Base-by-base conservation (phyloP, 2,113 vertebrate genomes). In the Carassius carassius region DNA sequence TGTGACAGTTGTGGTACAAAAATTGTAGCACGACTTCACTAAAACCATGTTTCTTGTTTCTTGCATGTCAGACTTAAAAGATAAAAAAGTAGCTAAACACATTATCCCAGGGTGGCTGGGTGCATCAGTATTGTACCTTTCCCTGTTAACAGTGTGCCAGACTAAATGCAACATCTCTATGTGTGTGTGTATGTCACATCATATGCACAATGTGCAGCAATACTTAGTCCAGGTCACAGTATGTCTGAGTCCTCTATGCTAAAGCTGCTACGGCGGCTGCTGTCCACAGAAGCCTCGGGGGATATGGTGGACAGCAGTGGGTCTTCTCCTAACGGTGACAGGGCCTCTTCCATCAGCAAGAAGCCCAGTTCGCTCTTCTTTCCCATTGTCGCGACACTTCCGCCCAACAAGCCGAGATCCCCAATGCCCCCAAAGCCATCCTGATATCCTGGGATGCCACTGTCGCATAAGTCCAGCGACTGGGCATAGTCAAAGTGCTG, bases 181-280 rank as follows among this genome's bases (percentile, higher is more conserved):
- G 58, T 84, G n/a, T 72, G 62, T 78, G 37, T 86, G 74, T 83
- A 51, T 84, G 62, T 83, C 56, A 37, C 44, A 84, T 83, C 62
- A 63, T 82, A 63, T 82, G 76, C 19, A 74, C 49, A 44, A 56
- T 3, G 5, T 17, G 12, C 29, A 73, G 86, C 60, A 29, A 77
- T 62, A 70, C 19, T 10, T 47, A 35, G 49, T 49, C 19, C 63
- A 65, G 21, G 58, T 96, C 95, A 99, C 96, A 97, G 94, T 92
- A 98, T 96, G 58, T 99, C 98, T 6, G 96, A 86, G 8, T 99
- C 98, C 76, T 99, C 98, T 93, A 99, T 97, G 95, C 97, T 99
- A 92, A 99, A 98, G 94, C 98, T 99, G 94, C 97, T 99, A 23
- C 98, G 92, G 82, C 98, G 96, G 92, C 97, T 99, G 90, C 97